Base-by-base conservation (phyloP, 2,113 vertebrate genomes). In the Tychaedon coryphoeus region DNA sequence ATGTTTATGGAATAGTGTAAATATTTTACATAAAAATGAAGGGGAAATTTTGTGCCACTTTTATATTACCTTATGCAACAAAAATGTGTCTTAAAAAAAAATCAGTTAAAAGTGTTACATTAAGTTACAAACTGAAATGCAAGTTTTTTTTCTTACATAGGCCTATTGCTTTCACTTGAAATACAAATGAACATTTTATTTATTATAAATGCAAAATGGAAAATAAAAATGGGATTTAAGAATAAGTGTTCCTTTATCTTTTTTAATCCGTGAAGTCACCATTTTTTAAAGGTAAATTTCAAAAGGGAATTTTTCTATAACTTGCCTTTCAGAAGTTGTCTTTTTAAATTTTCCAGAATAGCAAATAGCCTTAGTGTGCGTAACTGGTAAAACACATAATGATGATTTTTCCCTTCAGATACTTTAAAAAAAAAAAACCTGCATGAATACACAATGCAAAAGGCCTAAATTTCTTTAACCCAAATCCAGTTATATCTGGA, bases 311-410 rank as follows among this genome's bases (percentile, higher is more conserved):
- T 73, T 86, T 83, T 74, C 15, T 14, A 73, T 19, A 67, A 6
- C 14, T 66, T 77, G 12, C 6, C 4, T 86, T 83, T 80, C 23
- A 79, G 50, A 16, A 79, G 12, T 19, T 47, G 26, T 28, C 8
- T 54, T 67, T 58, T 47, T 9, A 33, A 77, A 61, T 66, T 79
- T 90, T 12, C 26, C 58, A 66, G 26, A 66, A 11, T 6, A 62
- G 12, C 2, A 62, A 53, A 64, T 18, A 65, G 7, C 17, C 19
- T 53, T 34, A 25, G 40, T 36, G 15, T 28, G 26, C 0, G 0
- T n/a, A 69, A 67, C 14, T 60, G 19, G 10, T 42, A 82, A 83
- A 94, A 83, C 2, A 18, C 19, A 57, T 28, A 0, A 3, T 61
- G 22, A 62, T 61, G 19, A 3, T 53, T 94, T 77, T 90, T 13